phyloP scores from a whole-genome alignment of 2,113 vertebrate species.

The Antechinus flavipes region DNA sequence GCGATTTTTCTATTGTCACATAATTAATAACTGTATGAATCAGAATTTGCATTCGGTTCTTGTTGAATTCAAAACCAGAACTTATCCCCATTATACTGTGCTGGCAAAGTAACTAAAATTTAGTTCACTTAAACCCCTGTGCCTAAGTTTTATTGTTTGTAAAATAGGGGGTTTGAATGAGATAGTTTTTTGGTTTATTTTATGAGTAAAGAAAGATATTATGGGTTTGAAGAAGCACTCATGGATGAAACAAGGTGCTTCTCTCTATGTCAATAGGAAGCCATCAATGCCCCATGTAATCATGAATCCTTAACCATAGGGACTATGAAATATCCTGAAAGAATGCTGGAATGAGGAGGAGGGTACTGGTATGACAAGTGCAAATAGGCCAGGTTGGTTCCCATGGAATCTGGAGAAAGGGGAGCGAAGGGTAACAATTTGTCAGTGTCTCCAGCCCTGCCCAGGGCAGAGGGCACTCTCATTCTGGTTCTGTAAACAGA shows the following conservation, averaged over 20 bases:
- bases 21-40: background rate
- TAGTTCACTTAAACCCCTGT: background rate
- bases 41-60: background rate
- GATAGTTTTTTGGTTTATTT: background rate
- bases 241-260: background rate
- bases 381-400: background rate
- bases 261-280: background rate
- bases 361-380: background rate
- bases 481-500: background rate
- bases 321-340: background rate
- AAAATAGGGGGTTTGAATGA: background rate
- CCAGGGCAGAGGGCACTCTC: background rate
- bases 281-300: background rate
- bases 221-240: background rate
- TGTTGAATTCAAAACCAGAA: background rate
- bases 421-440: background rate
- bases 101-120: background rate
- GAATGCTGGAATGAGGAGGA: background rate
- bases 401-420: background rate
- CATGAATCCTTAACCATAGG: background rate
- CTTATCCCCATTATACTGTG: background rate
- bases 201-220: background rate
- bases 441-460: background rate
- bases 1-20: background rate
- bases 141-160: background rate